Conservation (phyloP, 2,113 vertebrate species). For the Oryzias woworae region DNA sequence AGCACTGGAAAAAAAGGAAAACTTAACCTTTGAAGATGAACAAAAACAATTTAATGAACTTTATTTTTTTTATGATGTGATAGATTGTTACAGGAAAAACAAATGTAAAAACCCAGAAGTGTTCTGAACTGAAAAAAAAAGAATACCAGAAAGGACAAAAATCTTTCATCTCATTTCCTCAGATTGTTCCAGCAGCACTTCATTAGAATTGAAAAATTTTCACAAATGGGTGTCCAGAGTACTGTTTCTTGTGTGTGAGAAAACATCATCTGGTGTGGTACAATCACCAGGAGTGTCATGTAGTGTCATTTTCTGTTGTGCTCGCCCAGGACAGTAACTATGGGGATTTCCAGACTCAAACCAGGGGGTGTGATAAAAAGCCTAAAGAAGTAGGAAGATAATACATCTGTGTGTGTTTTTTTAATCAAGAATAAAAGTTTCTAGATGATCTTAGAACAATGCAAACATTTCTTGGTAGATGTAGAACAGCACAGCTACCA, state of each 20-base stretch:
- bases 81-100: not conserved
- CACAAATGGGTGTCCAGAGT: conserved; percentile 4
- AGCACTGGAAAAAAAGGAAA: conserved; percentile 40
- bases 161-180: conserved; percentile 46
- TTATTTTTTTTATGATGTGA: not conserved
- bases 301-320: not conserved
- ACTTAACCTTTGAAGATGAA: not conserved
- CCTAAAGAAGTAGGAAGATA: conserved; percentile 14
- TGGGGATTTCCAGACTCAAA: conserved; percentile 11
- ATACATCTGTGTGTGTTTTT: not conserved
- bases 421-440: not conserved
- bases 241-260: conserved; percentile 27
- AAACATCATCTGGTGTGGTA: conserved; percentile 32
- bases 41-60: not conserved
- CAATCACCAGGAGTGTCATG: conserved; percentile 9
- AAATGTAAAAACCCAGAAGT: not conserved
- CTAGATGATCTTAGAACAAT: too few relatives aligned
- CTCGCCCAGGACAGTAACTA: conserved; percentile 10
- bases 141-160: conserved; percentile 1
- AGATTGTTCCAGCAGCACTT: conserved; percentile 41
- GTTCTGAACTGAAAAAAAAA: not conserved
- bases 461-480: too few relatives aligned
- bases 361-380: conserved; percentile 6
- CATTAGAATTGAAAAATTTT: conserved; percentile 23
- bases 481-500: too few relatives aligned